phyloP scores from a whole-genome alignment of 2,113 vertebrate genomes.

The Phyllostomus discolor region DNA sequence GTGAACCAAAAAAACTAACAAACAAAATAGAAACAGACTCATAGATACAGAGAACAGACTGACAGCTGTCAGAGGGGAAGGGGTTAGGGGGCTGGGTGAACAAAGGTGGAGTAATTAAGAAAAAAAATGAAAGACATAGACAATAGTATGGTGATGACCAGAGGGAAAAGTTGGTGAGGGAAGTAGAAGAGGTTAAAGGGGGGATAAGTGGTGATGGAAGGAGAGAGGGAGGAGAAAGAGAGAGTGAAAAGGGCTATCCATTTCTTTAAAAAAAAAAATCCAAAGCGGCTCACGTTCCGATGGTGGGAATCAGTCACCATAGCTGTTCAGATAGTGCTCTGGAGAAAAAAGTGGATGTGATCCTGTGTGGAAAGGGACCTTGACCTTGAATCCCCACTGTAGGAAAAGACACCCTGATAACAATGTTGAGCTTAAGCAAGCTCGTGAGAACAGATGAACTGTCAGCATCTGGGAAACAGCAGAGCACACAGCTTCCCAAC shows the following conservation, averaged over 20 bases:
- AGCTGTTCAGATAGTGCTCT: neutral
- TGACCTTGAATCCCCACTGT: neutral
- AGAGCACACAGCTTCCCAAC: neutral
- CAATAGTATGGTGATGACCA: neutral
- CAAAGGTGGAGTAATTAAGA: too few relatives aligned
- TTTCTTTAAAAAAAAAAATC: neutral
- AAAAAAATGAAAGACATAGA: neutral
- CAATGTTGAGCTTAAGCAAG: neutral
- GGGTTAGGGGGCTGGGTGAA: too few relatives aligned
- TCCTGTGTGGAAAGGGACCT: neutral
- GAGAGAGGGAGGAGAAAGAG: neutral
- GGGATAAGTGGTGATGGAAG: neutral
- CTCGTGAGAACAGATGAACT: accelerated
- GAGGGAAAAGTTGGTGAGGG: neutral
- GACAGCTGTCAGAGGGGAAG: too few relatives aligned
- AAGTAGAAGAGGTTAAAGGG: neutral
- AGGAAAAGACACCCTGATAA: too few relatives aligned
- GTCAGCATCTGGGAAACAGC: neutral
- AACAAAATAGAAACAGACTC: too few relatives aligned
- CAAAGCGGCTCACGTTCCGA: accelerated
- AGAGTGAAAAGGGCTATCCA: neutral
- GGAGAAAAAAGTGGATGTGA: neutral
- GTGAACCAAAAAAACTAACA: neutral
- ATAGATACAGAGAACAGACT: too few relatives aligned
- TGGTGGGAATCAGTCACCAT: accelerated